Conservation (phyloP, 1,140 invertebrate genomes). For the Microplitis demolitor region DNA sequence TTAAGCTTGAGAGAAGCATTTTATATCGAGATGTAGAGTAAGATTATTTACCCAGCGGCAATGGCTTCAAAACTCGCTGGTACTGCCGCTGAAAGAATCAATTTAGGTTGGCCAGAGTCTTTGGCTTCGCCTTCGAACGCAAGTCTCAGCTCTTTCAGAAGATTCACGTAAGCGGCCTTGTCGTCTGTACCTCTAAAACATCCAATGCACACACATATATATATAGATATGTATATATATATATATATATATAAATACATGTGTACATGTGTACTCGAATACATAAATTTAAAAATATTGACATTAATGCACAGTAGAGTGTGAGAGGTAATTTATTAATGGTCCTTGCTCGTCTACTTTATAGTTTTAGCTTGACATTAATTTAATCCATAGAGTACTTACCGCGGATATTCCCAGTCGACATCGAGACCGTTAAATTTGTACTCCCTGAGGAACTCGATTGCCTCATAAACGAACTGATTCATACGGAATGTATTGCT, state of each 20-base stretch:
- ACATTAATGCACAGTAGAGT: too few species aligned
- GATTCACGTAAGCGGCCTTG: constrained; percentile 77
- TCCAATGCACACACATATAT: background rate
- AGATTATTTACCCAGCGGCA: constrained; percentile 72
- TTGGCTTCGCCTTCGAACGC: constrained; percentile 89
- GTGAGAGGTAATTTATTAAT: too few species aligned
- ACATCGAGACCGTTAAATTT: constrained; percentile 96
- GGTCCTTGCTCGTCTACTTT: too few species aligned
- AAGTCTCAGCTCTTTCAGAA: constrained; percentile 81
- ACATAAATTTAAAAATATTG: too few species aligned
- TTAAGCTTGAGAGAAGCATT: background rate
- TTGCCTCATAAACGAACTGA: constrained; percentile 92
- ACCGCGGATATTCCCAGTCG: constrained; percentile 95
- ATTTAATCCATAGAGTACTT: constrained; percentile 27
- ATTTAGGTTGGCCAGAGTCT: constrained; percentile 66
- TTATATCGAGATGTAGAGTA: constrained; percentile 1
- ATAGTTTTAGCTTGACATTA: constrained; percentile 1
- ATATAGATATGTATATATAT: background rate
- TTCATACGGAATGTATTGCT: constrained; percentile 92
- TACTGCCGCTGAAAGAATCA: constrained; percentile 87
- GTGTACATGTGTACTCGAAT: too few species aligned
- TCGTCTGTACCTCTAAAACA: constrained; percentile 78
- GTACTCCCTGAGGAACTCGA: constrained; percentile 88
- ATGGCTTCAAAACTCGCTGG: constrained; percentile 92
- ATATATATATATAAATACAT: background rate